Conservation (phyloP, 2,888 invertebrate genomes). For the Cecidostiba fungosa region DNA sequence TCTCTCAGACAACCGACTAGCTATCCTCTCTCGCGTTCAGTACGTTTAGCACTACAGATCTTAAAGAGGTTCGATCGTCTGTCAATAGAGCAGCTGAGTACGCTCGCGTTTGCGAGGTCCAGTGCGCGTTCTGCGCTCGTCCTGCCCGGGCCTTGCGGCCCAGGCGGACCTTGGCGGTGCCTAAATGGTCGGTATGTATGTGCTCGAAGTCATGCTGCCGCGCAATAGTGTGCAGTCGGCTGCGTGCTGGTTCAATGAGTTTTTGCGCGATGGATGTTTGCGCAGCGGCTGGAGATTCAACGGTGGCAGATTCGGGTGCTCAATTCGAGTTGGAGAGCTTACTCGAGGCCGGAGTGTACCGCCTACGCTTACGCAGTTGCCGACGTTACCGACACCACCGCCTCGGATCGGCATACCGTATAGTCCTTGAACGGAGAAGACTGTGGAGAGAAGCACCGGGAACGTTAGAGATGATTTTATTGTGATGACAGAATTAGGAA, state of each 20-base stretch:
- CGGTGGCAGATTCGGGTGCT: slow-evolving; percentile 90
- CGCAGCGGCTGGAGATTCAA: slow-evolving; percentile 86
- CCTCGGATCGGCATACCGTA: slow-evolving; percentile 54
- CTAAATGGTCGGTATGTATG: slow-evolving; percentile 76
- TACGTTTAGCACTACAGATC: background rate
- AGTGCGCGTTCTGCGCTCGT: slow-evolving; percentile 3
- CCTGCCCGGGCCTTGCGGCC: background rate
- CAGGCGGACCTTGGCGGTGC: slow-evolving; percentile 27
- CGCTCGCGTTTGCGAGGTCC: slow-evolving; percentile 6
- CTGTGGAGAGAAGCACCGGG: background rate
- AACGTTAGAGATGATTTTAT: background rate
- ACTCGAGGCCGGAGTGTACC: slow-evolving; percentile 85
- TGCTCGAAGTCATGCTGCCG: slow-evolving; percentile 72
- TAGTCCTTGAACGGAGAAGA: slow-evolving; percentile 60
- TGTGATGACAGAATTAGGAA: background rate
- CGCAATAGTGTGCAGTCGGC: slow-evolving; percentile 73
- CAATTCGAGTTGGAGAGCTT: slow-evolving; percentile 90
- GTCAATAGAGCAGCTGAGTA: background rate
- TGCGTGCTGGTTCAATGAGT: slow-evolving; percentile 71
- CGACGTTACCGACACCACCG: slow-evolving; percentile 63
- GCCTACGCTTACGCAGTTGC: slow-evolving; percentile 53
- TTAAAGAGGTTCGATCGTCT: background rate
- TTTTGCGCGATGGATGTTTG: slow-evolving; percentile 76
- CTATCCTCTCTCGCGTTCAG: background rate
- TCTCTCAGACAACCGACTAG: no score